Base-by-base conservation (phyloP, 2,888 invertebrate species). In the Synanthedon myopaeformis region DNA sequence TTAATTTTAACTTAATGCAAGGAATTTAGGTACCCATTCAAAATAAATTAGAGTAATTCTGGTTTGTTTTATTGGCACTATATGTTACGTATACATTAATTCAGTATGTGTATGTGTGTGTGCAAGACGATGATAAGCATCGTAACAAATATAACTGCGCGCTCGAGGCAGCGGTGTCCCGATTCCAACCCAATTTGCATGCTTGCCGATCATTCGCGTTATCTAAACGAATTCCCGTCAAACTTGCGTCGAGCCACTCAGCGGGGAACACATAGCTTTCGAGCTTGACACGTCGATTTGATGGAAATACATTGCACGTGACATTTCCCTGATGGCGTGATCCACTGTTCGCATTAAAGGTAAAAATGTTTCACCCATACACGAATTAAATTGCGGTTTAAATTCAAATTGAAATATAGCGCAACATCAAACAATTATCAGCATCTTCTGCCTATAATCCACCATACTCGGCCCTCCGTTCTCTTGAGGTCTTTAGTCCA, bases 181-280 rank as follows among this genome's bases (percentile, higher is more conserved):
- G 57, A 57, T 61, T 58, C 55, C 53, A 52, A 57, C 55, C 54
- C 62, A 62, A 60, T 59, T 60, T 60, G 60, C 54, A 52, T 49
- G 60, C 56, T 58, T 58, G 64, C 59, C 61, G 60, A 62, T 60
- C 62, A 59, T 52, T 52, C 56, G 57, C 59, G 61, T 61, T 61
- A 60, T 59, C 63, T 58, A 60, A 63, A 63, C 60, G 62, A 60
- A 59, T 59, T 59, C 56, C 50, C 42, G 41, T 51, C 51, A n/a
- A 51, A 23, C 51, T 52, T 55, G 51, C 42, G 53, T 52, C 42
- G 51, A 23, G 51, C 19, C 51, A 41, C 53, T 45, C 50, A 49
- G 54, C 42, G 28, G 45, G 28, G 53, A 23, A 14, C 23, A 49
- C 19, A 23, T 23, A 49, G 49, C 17, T 17, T 23, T 19, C 17